Percentiles rank a stretch among this genome's conserved stretches.
Conservation (phyloP, 35 echinoderm and acorn worm genomes). For the Patiria miniata region DNA sequence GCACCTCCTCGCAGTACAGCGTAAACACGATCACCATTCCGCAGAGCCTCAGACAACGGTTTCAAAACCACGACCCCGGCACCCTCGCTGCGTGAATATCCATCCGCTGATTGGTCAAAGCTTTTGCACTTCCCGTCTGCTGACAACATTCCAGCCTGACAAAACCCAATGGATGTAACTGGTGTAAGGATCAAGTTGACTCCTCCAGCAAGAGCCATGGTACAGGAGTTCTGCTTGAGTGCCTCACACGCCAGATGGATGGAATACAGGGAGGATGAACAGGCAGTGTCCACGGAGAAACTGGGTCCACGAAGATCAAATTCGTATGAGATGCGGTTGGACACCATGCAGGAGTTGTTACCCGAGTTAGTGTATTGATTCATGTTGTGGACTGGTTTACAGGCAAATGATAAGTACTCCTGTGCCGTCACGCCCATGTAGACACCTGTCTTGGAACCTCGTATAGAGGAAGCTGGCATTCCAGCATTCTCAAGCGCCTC, state of each 20-base stretch:
- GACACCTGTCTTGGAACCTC: constrained; percentile 57
- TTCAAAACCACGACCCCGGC: constrained; percentile 59
- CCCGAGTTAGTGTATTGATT: constrained; percentile 52
- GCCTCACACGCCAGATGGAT: constrained; percentile 57
- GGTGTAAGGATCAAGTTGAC: constrained; percentile 57
- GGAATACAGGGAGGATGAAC: constrained; percentile 60
- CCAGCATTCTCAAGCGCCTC: constrained; percentile 57
- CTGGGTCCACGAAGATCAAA: constrained; percentile 56
- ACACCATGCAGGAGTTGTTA: constrained; percentile 51
- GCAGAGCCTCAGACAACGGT: constrained; percentile 39
- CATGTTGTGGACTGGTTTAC: constrained; percentile 4
- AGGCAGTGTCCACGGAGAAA: constrained; percentile 54
- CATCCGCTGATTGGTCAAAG: constrained; percentile 67
- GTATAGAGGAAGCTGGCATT: constrained; percentile 26
- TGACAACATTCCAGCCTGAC: constrained; percentile 72
- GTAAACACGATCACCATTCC: constrained; percentile 55
- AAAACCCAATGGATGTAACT: constrained; percentile 31
- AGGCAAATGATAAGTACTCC: constrained; percentile 20
- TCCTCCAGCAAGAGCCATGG: constrained; percentile 63
- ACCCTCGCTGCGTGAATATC: constrained; percentile 66
- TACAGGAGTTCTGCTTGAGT: constrained; percentile 27
- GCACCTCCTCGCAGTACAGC: constrained; percentile 72
- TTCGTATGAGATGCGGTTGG: constrained; percentile 39
- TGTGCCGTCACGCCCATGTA: constrained; percentile 46
- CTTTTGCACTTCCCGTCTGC: constrained; percentile 70